Base-by-base conservation (phyloP, 2,888 invertebrate species). In the Cantharis nigra region DNA sequence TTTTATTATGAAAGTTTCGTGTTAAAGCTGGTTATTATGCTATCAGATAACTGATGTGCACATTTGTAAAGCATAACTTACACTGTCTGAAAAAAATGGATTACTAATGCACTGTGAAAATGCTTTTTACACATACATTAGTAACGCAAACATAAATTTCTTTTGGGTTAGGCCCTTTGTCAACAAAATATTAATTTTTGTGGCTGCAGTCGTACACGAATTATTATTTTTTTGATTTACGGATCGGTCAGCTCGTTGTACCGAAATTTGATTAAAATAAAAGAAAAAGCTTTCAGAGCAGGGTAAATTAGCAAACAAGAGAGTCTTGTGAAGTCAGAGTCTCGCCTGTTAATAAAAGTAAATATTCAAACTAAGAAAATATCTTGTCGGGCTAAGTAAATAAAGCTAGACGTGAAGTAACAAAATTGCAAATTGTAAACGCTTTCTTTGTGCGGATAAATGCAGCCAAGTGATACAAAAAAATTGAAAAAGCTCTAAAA, bases 241-340 rank as follows among this genome's bases (percentile, higher is more conserved):
- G n/a, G n/a, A n/a, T 49, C n/a, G 49, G n/a, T 49, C n/a, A n/a
- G n/a, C n/a, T 9, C 0, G n/a, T 49, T 49, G 3, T 20, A n/a
- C 49, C 49, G n/a, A 49, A 49, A 49, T 49, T 49, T n/a, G 49
- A 49, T 49, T 49, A 49, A n/a, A 7, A 49, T 2, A 33, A 13
- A n/a, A n/a, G 7, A 49, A 49, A 49, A 71, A 63, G 20, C 11
- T 65, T 65, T 23, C 71, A 18, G 18, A 67, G 33, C 67, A 14
- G 23, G 26, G 71, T 26, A 75, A 75, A 75, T 71, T 71, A 75
- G 28, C 49, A 62, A 63, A 33, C 49, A 70, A 33, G 20, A 26
- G 16, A 65, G 67, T 65, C 70, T 70, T n/a, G 7, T 9, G n/a
- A 49, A 49, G 49, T 49, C 49, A n/a, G n/a, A n/a, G 49, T 49